Base-by-base conservation (phyloP, 1,140 invertebrate species). In the Eubasilissa regina region DNA sequence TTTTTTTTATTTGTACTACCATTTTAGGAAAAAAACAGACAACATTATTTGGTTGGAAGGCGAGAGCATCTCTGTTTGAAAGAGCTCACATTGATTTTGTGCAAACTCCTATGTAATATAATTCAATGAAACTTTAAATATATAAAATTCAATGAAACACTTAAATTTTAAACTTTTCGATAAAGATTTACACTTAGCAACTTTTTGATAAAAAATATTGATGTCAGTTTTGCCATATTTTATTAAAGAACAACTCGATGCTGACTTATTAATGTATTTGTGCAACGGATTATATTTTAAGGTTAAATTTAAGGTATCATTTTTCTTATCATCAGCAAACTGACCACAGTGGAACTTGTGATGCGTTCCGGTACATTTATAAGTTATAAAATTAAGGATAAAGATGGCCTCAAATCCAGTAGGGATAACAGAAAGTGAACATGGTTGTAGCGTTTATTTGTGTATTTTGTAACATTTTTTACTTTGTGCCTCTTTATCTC, bases 341-440 rank as follows among this genome's bases (percentile, higher is more conserved):
- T 77, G 75, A 77, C 75, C 75, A 66, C 51, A n/a, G 21, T n/a
- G 76, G 55, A 25, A 58, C 35, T 55, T 45, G 76, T 55, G 64
- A n/a, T 35, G 35, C 44, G 62, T 47, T 48, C 64, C 66, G 12
- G 15, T 78, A 68, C 58, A 43, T 17, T 72, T 45, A 35, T 70
- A 58, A 78, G 66, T 47, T 70, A 66, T 55, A 21, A 66, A 68
- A 43, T 74, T 62, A 77, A 44, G 62, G 15, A 35, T 48, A 66
- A 13, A 43, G 17, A 77, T 70, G 76, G 76, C 53, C 76, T 72
- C 76, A 72, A 70, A 58, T 56, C 66, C 64, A 47, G 48, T 72
- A 58, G 76, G 76, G 75, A 77, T 66, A 55, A 35, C 75, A 21
- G n/a, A 64, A 17, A n/a, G 56, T 12, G 75, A 72, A 48, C 7